A percentile compares a stretch with the other conserved stretches of the same genome.
Evolutionary conservation across 2,888 invertebrate genomes (phyloP).

Genomic region (Mayetiola destructor): DNA sequence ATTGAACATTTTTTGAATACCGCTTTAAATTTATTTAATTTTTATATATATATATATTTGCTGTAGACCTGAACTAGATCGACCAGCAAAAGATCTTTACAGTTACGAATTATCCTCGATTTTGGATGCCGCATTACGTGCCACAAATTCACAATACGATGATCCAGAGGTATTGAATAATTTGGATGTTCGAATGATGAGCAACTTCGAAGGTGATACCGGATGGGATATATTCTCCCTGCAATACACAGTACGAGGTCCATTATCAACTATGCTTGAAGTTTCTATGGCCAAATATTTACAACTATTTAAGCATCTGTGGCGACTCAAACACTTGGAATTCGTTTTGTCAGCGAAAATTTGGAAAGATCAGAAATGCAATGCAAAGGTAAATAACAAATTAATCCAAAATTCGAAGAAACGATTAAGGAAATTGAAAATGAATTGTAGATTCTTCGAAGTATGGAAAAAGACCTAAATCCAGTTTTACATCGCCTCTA

Average conservation of each 20-base stretch:
- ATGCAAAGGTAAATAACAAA: conserved; percentile 28
- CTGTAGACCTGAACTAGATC: conserved; percentile 68
- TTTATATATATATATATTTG: conserved; percentile 19
- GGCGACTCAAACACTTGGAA: conserved; percentile 36
- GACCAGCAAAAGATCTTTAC: conserved; percentile 72
- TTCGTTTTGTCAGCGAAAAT: conserved; percentile 33
- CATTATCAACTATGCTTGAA: conserved; percentile 34
- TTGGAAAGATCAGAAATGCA: conserved; percentile 34
- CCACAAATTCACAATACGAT: conserved; percentile 89
- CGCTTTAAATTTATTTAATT: neutral
- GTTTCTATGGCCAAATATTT: conserved; percentile 33
- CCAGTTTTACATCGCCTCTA: conserved; percentile 30
- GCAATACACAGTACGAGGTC: conserved; percentile 33
- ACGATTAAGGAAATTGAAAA: neutral
- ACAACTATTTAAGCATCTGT: conserved; percentile 32
- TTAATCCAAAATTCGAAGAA: neutral
- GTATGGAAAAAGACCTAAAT: conserved; percentile 25
- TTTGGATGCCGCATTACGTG: conserved; percentile 71
- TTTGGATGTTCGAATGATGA: conserved; percentile 63
- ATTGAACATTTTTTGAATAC: neutral
- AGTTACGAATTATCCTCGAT: conserved; percentile 77
- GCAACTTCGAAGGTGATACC: conserved; percentile 24
- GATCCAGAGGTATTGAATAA: conserved; percentile 79
- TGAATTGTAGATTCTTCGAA: conserved; percentile 26
- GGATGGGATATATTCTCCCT: conserved; percentile 33